Base-by-base conservation (phyloP, 2,888 invertebrate genomes). In the Spatulosminthurus flaviceps region DNA sequence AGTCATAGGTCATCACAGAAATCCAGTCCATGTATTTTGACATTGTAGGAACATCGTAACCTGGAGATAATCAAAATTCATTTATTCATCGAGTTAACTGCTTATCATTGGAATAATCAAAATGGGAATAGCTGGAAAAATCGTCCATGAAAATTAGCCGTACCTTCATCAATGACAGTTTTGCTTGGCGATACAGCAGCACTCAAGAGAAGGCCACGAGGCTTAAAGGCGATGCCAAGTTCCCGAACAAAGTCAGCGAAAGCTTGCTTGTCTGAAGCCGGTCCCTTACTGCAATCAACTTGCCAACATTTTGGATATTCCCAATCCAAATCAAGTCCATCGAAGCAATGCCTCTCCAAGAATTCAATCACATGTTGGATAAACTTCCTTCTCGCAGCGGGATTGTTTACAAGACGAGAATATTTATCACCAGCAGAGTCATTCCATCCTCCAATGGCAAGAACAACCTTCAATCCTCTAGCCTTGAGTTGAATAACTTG, bases 361-460 rank as follows among this genome's bases (percentile, higher is more conserved):
- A 95, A 96, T 84, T 93, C 91, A 0, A 94, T 83, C 0, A 93
- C 93, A 84, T 94, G 92, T 0, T 91, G 89, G 21, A 95, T 91
- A 86, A 96, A 96, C 82, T 91, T 91, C 34, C 91, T 89, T 78
- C 95, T 90, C 0, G 94, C 91, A 0, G 90, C 88, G 0, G 92
- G 90, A 86, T 91, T 93, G 87, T 93, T 93, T 0, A 94, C 95
- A 42, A 96, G 89, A 66, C 92, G 91, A 0, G 95, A 93, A 88
- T 96, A 96, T 87, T 96, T 96, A 87, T 94, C 93, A 2, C 95
- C 95, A 0, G 70, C 93, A 0, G 95, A 96, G 88, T 97, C 96
- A 86, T 95, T 96, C 97, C 97, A 97, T 0, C 97, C 97, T 7
- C 97, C 97, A 80, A 97, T 91, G 0, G 96, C 96, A 1, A 97